phyloP scores from a whole-genome alignment of 2,113 vertebrate species.

The Channa argus region DNA sequence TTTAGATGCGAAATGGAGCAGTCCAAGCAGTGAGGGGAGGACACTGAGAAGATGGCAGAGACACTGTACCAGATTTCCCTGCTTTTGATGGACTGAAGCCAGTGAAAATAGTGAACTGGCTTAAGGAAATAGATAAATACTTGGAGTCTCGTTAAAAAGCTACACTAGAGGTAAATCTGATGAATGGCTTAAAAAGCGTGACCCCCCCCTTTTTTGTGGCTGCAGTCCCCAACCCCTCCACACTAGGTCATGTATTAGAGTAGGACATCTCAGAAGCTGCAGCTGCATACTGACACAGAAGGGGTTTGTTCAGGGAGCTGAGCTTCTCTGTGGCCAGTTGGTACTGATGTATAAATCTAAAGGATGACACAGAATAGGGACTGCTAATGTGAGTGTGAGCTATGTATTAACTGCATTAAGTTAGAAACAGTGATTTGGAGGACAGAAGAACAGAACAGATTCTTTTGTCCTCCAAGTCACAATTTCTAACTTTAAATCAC shows the following conservation, averaged over 20 bases:
- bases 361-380: constrained; percentile 34
- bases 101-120: not conserved
- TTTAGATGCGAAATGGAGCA: constrained; percentile 75
- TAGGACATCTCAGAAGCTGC: constrained; percentile 77
- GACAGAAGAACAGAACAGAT: too few relatives aligned
- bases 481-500: constrained; percentile 13
- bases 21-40: constrained; percentile 65
- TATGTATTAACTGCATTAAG: constrained; percentile 13
- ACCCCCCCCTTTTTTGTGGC: constrained; percentile 45
- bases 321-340: constrained; percentile 62
- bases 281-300: constrained; percentile 79
- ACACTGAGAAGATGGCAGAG: constrained; percentile 14
- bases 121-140: constrained; percentile 1
- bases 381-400: not conserved
- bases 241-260: constrained; percentile 73
- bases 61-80: not conserved
- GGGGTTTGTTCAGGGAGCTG: constrained; percentile 72
- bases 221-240: constrained; percentile 58
- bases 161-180: not conserved
- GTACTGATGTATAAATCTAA: constrained; percentile 69
- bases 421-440: too few relatives aligned
- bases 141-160: constrained; percentile 1
- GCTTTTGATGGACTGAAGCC: constrained; percentile 3
- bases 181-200: not conserved
- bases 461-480: constrained; percentile 5